Evolutionary conservation across 2,888 invertebrate genomes (phyloP), one percentile per base, ranked within the genome.

Genomic region (Steinernema scapterisci): DNA sequence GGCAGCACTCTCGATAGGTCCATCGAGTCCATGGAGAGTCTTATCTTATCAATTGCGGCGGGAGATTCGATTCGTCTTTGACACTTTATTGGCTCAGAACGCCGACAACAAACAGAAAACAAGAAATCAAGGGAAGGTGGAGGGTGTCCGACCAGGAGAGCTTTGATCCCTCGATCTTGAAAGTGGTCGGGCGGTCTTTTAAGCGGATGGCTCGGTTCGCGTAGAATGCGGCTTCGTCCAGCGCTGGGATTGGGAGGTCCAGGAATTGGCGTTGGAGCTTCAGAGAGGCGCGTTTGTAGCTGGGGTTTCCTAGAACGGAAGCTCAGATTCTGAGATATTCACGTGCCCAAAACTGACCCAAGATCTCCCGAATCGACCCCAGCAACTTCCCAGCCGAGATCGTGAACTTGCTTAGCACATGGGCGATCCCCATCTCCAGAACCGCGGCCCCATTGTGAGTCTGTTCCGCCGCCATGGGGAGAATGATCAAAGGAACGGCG

Each of bases 341-440:
- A n/a, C n/a, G n/a, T n/a, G n/a, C n/a, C n/a, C n/a, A n/a, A 38
- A 9, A 38, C 21, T 54, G 9, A 63, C 63, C 63, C 16, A 63
- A 7, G n/a, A 63, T 11, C 31, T 63, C 31, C 16, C 5, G 1
- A 9, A 63, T 63, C 31, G 63, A 27, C 6, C 25, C 13, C 1
- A 11, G 11, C 27, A 63, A n/a, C 38, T 63, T 63, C 63, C n/a
- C 31, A 27, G 27, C 6, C 31, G 63, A n/a, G 9, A 63, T 9
- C 25, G 63, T 63, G n/a, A 63, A 63, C 63, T 63, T 63, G 63
- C 27, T 63, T 9, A 63, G 63, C 31, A 63, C 63, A 16, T 63
- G 63, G 5, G 23, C 54, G 21, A 54, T 54, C 23, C 54, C 54
- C 54, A 54, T 54, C 54, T 19, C 54, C 23, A 63, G 3, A 16